phyloP scores from a whole-genome alignment of 2,797 vertebrate species.

The Aselliscus stoliczkanus region DNA sequence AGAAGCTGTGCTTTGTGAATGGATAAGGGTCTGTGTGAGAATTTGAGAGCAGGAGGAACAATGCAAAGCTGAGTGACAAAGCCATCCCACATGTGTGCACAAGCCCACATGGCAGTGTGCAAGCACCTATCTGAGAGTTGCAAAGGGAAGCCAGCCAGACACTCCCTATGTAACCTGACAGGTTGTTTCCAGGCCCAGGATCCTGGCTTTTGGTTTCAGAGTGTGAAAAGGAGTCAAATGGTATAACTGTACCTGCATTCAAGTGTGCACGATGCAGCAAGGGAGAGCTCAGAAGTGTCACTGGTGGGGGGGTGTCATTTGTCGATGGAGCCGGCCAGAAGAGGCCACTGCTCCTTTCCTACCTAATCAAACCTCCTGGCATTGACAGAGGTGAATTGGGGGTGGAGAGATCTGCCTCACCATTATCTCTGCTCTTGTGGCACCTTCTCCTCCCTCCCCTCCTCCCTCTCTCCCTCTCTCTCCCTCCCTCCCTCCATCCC shows the following conservation, averaged over 20 bases:
- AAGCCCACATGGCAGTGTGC: neutral
- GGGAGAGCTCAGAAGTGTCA: neutral
- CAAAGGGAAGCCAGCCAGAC: neutral
- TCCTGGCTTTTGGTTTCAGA: neutral
- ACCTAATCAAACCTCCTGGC: conserved; percentile 75
- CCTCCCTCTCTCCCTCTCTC: conserved; percentile 70
- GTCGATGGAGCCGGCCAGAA: neutral
- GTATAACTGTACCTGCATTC: neutral
- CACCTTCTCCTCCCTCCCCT: conserved; percentile 74
- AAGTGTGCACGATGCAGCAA: neutral
- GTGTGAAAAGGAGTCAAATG: neutral
- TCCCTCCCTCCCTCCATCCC: conserved; percentile 75
- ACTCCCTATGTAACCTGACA: neutral
- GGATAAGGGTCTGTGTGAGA: neutral
- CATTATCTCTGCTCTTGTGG: conserved; percentile 84
- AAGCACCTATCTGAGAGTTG: neutral
- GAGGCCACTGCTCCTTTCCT: conserved; percentile 46
- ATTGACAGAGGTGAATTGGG: conserved; percentile 68
- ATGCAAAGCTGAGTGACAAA: neutral
- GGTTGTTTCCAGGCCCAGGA: neutral
- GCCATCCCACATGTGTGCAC: neutral
- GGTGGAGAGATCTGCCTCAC: conserved; percentile 67
- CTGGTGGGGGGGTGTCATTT: neutral
- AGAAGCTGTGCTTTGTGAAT: conserved; percentile 1
- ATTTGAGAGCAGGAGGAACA: neutral